A percentile compares a stretch with the other conserved stretches of the same genome.
Evolutionary conservation across 2,113 vertebrate genomes (phyloP).

Genomic region (Corydoras sp.): DNA sequence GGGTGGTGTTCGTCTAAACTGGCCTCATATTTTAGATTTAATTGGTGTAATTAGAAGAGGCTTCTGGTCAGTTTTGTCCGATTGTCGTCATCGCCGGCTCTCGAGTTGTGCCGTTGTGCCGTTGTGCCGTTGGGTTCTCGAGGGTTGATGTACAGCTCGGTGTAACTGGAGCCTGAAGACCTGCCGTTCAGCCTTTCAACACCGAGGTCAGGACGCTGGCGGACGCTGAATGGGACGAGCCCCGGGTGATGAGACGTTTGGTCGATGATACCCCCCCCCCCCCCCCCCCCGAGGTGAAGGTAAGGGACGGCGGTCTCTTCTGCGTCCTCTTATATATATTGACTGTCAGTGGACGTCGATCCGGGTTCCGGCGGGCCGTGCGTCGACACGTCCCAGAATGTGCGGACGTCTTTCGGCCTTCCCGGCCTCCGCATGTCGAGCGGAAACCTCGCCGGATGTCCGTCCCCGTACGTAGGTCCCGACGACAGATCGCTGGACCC

Average conservation of each 20-base stretch:
- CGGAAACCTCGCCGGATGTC: neutral
- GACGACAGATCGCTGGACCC: neutral
- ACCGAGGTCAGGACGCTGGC: conserved; percentile 22
- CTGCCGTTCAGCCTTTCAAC: conserved; percentile 39
- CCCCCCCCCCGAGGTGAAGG: conserved; percentile 7
- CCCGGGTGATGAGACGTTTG: conserved; percentile 3
- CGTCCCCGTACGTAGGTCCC: neutral
- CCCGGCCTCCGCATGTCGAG: neutral
- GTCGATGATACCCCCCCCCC: conserved; percentile 1
- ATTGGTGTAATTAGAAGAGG: too few species aligned
- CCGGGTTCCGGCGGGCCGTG: too few species aligned
- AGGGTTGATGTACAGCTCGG: conserved; percentile 3
- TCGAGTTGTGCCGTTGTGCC: too few species aligned
- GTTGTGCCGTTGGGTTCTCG: too few species aligned
- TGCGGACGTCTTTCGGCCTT: too few species aligned
- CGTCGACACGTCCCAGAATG: too few species aligned
- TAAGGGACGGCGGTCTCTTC: neutral
- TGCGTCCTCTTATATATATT: neutral
- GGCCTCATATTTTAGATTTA: too few species aligned
- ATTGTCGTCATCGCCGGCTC: too few species aligned
- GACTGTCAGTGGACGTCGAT: too few species aligned
- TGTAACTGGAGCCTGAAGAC: conserved; percentile 45
- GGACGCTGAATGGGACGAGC: conserved; percentile 30
- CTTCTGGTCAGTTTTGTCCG: too few species aligned
- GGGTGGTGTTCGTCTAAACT: too few species aligned